Conservation (phyloP, 2,888 invertebrate species). For the Nesidiocoris tenuis region DNA sequence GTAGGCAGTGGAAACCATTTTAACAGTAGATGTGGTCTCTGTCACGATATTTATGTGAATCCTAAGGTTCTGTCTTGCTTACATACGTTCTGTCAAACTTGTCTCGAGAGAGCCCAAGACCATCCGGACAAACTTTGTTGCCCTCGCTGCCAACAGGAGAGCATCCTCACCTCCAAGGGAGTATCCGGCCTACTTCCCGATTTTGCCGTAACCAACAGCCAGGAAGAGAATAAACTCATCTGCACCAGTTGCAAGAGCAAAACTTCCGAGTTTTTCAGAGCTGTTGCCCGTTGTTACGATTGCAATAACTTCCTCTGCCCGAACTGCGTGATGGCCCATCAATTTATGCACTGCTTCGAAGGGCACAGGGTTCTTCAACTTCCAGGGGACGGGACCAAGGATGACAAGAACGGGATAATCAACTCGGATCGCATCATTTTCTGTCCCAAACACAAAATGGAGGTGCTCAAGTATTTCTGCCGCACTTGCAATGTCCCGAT, state of each 20-base stretch:
- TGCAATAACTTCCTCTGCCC: constrained; percentile 95
- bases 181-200: constrained; percentile 68
- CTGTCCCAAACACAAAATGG: constrained; percentile 86
- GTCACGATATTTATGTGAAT: constrained; percentile 72
- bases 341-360: constrained; percentile 98
- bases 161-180: constrained; percentile 59
- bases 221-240: constrained; percentile 54
- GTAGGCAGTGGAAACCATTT: constrained; percentile 55
- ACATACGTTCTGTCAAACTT: constrained; percentile 81
- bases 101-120: constrained; percentile 72
- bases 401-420: constrained; percentile 56
- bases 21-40: constrained; percentile 56
- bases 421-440: constrained; percentile 62
- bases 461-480: constrained; percentile 90
- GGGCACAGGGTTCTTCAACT: constrained; percentile 81
- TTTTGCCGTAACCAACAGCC: constrained; percentile 58
- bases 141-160: constrained; percentile 64
- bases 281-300: constrained; percentile 93
- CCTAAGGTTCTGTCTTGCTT: constrained; percentile 77
- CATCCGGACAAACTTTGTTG: constrained; percentile 73
- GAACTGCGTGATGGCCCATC: constrained; percentile 97
- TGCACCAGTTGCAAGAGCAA: constrained; percentile 97
- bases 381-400: constrained; percentile 54
- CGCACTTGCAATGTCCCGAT: constrained; percentile 88
- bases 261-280: constrained; percentile 69